These are phyloP conservation scores for Macropus fuliginosus DNA, from an alignment of 2,797 vertebrate genomes.

Conservation along the genomic window DNA sequence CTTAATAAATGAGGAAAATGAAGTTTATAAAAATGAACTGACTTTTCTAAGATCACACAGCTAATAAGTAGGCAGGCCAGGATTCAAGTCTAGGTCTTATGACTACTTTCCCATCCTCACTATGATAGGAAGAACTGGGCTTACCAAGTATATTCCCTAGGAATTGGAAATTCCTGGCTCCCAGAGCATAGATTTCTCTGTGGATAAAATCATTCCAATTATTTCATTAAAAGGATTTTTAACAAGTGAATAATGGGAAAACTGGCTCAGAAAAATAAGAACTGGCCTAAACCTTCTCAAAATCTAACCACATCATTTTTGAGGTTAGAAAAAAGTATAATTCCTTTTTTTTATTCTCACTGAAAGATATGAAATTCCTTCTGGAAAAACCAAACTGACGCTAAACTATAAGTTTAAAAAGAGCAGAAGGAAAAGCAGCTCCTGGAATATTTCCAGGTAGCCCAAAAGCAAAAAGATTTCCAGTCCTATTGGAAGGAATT, in stretches of 20 bases:
- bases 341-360: slow-evolving; percentile 50
- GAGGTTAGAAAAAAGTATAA: slow-evolving; percentile 66
- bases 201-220: slow-evolving; percentile 30
- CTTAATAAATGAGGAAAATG: not conserved
- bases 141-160: slow-evolving; percentile 47
- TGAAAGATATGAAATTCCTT: slow-evolving; percentile 67
- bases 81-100: not conserved
- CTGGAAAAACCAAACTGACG: slow-evolving; percentile 59
- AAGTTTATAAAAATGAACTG: not conserved
- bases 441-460: slow-evolving; percentile 39
- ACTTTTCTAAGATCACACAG: not conserved
- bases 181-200: slow-evolving; percentile 55
- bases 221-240: slow-evolving; percentile 39
- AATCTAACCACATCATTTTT: slow-evolving; percentile 70
- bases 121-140: not conserved
- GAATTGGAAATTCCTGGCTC: slow-evolving; percentile 45
- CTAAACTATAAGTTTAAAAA: slow-evolving; percentile 63
- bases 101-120: not conserved
- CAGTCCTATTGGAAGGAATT: slow-evolving; percentile 19
- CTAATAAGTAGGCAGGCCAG: not conserved
- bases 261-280: slow-evolving; percentile 65
- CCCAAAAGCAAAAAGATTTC: slow-evolving; percentile 51
- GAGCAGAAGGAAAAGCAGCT: slow-evolving; percentile 55
- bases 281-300: slow-evolving; percentile 61
- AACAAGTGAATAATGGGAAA: slow-evolving; percentile 65